Evolutionary conservation across 2,797 vertebrate species (phyloP).

Genomic region (Oreochromis grahami): DNA sequence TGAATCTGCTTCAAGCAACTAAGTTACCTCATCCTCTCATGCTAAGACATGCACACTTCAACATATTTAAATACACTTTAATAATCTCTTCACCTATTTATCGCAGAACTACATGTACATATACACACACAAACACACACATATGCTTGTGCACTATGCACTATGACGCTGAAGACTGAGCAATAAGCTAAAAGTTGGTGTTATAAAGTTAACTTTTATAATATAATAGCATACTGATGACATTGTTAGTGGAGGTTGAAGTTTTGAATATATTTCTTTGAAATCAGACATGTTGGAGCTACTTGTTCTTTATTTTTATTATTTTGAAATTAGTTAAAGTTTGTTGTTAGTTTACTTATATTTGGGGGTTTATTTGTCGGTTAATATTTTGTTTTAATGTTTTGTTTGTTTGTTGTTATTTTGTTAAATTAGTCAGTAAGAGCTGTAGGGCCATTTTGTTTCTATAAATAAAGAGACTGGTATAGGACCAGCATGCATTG

Average conservation of each 20-base stretch:
- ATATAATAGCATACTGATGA: neutral
- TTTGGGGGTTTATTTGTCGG: too few species aligned
- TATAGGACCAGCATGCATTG: too few species aligned
- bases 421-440: too few species aligned
- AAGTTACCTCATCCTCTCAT: constrained; percentile 40
- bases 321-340: too few species aligned
- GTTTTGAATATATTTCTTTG: accelerated
- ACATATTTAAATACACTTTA: constrained; percentile 11
- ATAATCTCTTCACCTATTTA: neutral
- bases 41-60: neutral
- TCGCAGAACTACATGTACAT: neutral
- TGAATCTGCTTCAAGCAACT: constrained; percentile 53
- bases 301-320: too few species aligned
- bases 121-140: neutral
- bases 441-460: too few species aligned
- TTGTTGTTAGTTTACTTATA: too few species aligned
- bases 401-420: too few species aligned
- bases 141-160: neutral
- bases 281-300: too few species aligned
- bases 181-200: neutral
- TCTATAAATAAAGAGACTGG: too few species aligned
- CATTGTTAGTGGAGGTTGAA: neutral
- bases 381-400: too few species aligned
- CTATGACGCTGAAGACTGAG: neutral
- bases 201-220: neutral